phyloP scores from a whole-genome alignment of 2,888 invertebrate species.

The Eueremaeus valkanovi region DNA sequence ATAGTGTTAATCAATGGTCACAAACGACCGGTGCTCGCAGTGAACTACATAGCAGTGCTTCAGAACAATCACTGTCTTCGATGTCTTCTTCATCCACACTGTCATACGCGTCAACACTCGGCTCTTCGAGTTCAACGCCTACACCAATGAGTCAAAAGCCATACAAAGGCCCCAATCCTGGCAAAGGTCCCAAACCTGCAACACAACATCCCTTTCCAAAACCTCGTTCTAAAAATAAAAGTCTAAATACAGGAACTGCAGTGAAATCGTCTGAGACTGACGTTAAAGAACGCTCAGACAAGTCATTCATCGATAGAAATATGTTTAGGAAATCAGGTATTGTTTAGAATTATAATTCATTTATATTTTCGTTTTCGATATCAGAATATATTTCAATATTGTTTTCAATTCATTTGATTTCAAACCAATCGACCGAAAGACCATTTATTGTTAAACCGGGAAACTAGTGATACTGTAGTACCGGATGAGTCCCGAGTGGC shows the following conservation, averaged over 20 bases:
- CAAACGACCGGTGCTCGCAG: neutral
- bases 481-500: neutral
- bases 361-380: neutral
- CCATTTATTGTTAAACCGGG: too few species aligned
- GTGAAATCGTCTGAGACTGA: neutral
- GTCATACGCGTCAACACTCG: constrained; percentile 30
- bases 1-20: neutral
- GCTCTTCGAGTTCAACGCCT: constrained; percentile 28
- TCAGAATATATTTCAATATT: neutral
- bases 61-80: constrained; percentile 39
- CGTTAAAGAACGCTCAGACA: neutral
- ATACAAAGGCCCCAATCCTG: neutral
- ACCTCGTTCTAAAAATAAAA: neutral
- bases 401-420: constrained; percentile 3
- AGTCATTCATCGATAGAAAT: neutral
- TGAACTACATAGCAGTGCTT: constrained; percentile 23
- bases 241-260: neutral
- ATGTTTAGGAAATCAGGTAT: neutral
- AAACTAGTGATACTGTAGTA: neutral
- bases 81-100: constrained; percentile 36
- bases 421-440: neutral
- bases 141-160: neutral
- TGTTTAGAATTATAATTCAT: neutral
- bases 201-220: neutral
- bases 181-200: neutral